Evolutionary conservation across 2,888 invertebrate species (phyloP), one percentile per base, ranked within the genome.

Genomic region (Dexiosoma caninum): DNA sequence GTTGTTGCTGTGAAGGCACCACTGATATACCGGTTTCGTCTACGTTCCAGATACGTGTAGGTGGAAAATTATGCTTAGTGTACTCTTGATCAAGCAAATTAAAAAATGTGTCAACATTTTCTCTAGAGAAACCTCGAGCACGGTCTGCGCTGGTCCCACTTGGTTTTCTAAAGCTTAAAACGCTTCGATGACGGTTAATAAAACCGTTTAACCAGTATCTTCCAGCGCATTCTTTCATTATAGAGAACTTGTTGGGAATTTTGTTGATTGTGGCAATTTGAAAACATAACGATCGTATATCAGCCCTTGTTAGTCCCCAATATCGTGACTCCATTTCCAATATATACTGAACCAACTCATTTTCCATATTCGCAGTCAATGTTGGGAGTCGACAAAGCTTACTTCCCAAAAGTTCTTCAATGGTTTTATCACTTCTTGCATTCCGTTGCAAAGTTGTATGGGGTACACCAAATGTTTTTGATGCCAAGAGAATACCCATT

Each of bases 61-160:
- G 35, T 14, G 27, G 57, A 69, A 76, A 69, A 19, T 69, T 53
- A 14, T 76, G 12, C 14, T 60, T 49, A 5, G 7, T 30, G 10
- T 60, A 60, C 14, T 76, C 76, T 19, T 27, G 2, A n/a, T 69
- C 53, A 2, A 60, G 30, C n/a, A 69, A 49, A 23, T 53, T 10
- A 67, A 67, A 67, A 53, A 57, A 60, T 10, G 27, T 14, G 4
- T 27, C 23, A 1, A 44, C 42, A 30, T 59, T 67, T 69, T 76
- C 35, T 35, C 37, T n/a, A 53, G 60, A 53, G 60, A 62, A 6
- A 23, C 57, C 72, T 51, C 55, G 70, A 51, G 77, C 66, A 59
- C 74, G 44, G 14, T 74, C 55, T 19, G 62, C 51, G 23, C 67
- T 67, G 14, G 78, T 78, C n/a, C 62, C 57, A 5, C 27, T 77